Percentiles rank a stretch among this genome's conserved stretches.
These are phyloP conservation scores for Acronicta psi DNA, from an alignment of 2,888 invertebrate species.

Conservation along the genomic window DNA sequence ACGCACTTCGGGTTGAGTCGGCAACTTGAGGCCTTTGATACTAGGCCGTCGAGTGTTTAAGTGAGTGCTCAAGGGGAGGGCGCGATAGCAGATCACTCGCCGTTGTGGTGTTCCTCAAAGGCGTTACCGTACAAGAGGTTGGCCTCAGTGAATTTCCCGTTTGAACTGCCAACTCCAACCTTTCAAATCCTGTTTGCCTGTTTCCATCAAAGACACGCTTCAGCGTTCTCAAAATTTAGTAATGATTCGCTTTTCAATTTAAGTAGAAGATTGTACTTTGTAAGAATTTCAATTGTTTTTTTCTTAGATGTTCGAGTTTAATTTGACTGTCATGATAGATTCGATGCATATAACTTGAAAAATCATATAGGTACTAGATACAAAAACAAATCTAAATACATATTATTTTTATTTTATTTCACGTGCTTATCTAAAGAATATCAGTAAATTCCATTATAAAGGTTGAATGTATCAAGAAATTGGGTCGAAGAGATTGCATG, in stretches of 20 bases:
- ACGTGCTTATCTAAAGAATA: too few relatives aligned
- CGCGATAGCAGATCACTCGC: conserved; percentile 69
- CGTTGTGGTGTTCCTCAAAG: conserved; percentile 70
- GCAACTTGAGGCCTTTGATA: conserved; percentile 74
- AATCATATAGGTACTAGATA: too few relatives aligned
- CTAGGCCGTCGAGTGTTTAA: conserved; percentile 73
- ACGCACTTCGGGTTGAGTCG: conserved; percentile 61
- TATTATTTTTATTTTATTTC: too few relatives aligned
- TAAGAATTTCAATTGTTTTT: conserved; percentile 25
- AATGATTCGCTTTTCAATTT: conserved; percentile 38
- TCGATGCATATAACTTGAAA: too few relatives aligned
- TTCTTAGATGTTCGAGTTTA: conserved; percentile 5
- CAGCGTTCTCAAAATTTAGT: conserved; percentile 33
- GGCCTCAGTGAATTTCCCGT: conserved; percentile 51
- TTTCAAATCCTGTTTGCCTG: conserved; percentile 50
- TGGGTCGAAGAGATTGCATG: conserved; percentile 16
- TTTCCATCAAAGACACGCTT: conserved; percentile 55
- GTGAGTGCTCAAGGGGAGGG: conserved; percentile 73
- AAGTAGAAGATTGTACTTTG: conserved; percentile 6
- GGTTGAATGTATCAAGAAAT: conserved; percentile 4
- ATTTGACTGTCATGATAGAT: not conserved
- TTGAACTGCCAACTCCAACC: conserved; percentile 58
- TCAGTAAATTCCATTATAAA: not conserved
- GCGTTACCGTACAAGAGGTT: conserved; percentile 49
- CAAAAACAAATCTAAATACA: too few relatives aligned